Evolutionary conservation across 1,140 invertebrate species (phyloP), one percentile per base, ranked within the genome.

Genomic region (Formica exsecta): DNA sequence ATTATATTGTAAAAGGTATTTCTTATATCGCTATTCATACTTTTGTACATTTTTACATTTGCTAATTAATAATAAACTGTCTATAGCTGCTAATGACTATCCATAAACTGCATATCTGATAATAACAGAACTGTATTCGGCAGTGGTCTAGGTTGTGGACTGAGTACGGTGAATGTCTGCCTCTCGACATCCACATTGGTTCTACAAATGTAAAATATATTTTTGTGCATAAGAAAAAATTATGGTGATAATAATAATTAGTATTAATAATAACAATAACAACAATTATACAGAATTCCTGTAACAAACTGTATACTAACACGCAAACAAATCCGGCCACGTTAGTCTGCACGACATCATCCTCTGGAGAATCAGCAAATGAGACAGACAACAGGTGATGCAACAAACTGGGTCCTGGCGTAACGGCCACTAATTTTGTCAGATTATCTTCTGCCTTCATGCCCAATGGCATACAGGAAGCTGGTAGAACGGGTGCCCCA

Each of bases 391-490:
- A 95, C 29, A 99, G 95, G 94, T 99, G 98, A 96, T 99, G 98
- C 2, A 98, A 94, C 13, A 99, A 95, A 89, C 96, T 96, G 0
- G 96, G 95, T 64, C 97, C 96, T 32, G 98, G 97, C 7, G 96
- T 96, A n/a, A 99, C 96, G 0, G 97, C 95, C 9, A 99, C 98
- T 64, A 99, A 95, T 96, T 99, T 99, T 0, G 98, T 99, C 90
- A 98, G 96, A 94, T 98, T 98, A 94, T 99, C 98, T 92, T 98
- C 97, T 0, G 97, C 96, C 92, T 98, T 98, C 98, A 99, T 99
- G 38, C 99, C 99, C 61, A 99, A 96, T 9, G 99, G 99, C 96
- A 99, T 97, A 93, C 98, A 99, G 0, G 98, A 99, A 92, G 98
- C 98, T 1, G 99, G 99, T 65, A 99, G 94, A 3, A 98, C 96